Evolutionary conservation across 1,140 invertebrate species (phyloP).

Genomic region (Psilanteris sp.): DNA sequence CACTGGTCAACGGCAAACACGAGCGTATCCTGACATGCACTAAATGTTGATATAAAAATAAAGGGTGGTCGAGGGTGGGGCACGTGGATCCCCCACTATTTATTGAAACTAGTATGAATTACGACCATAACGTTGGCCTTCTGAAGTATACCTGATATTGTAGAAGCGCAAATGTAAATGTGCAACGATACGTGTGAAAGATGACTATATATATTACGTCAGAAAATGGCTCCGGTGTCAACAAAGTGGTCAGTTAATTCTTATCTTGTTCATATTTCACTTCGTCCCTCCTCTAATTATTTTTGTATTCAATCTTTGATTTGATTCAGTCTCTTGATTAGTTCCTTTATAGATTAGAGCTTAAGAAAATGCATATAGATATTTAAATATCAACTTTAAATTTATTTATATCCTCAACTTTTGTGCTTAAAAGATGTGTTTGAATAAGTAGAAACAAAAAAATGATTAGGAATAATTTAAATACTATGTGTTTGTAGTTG

Average conservation of each 20-base stretch:
- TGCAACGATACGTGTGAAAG: conserved; percentile 22
- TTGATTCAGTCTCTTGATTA: too few species aligned
- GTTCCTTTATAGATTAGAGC: too few species aligned
- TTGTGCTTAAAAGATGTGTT: too few species aligned
- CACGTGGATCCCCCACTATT: conserved; percentile 48
- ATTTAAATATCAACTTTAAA: too few species aligned
- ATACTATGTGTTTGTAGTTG: too few species aligned
- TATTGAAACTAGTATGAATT: conserved; percentile 11
- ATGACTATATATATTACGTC: conserved; percentile 30
- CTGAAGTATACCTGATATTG: conserved; percentile 38
- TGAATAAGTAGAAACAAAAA: too few species aligned
- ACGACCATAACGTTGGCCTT: conserved; percentile 21
- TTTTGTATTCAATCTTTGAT: too few species aligned
- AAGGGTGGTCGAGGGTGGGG: conserved; percentile 46
- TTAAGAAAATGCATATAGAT: too few species aligned
- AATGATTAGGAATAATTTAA: too few species aligned
- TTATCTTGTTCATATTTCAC: background rate
- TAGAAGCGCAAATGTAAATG: conserved; percentile 23
- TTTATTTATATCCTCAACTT: too few species aligned
- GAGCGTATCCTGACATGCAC: conserved; percentile 58
- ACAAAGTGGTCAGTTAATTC: conserved; percentile 11
- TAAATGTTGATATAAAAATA: conserved; percentile 74
- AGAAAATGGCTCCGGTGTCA: conserved; percentile 25
- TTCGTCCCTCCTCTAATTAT: too few species aligned
- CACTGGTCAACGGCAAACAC: conserved; percentile 48